Evolutionary conservation across 2,888 invertebrate genomes (phyloP).

Genomic region (Drosophila demipolita): DNA sequence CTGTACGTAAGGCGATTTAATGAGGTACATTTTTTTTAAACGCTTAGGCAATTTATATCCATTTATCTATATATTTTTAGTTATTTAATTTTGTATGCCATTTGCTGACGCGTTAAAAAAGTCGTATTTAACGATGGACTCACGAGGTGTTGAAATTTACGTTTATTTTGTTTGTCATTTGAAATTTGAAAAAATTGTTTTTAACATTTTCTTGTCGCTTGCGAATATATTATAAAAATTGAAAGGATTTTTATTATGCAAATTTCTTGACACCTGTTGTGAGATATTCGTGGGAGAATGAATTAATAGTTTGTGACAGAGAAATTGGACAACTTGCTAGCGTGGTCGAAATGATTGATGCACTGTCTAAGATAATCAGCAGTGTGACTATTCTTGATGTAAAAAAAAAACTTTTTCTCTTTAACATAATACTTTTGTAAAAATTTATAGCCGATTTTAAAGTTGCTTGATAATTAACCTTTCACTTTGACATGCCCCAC

Average conservation of each 20-base stretch:
- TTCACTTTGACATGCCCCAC: background rate
- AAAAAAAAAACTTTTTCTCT: background rate
- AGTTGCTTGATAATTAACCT: background rate
- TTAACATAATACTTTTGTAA: background rate
- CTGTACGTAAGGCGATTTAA: slow-evolving; percentile 35
- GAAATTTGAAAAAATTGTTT: slow-evolving; percentile 9
- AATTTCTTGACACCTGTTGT: slow-evolving; percentile 31
- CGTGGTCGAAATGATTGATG: slow-evolving; percentile 25
- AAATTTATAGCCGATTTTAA: background rate
- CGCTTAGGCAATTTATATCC: slow-evolving; percentile 24
- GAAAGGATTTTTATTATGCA: slow-evolving; percentile 22
- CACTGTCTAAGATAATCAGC: background rate
- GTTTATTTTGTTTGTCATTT: background rate
- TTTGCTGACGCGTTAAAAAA: slow-evolving; percentile 46
- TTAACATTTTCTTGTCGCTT: slow-evolving; percentile 6
- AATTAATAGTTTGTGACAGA: slow-evolving; percentile 41
- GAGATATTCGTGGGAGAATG: slow-evolving; percentile 32
- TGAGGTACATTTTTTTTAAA: slow-evolving; percentile 50
- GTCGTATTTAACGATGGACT: slow-evolving; percentile 33
- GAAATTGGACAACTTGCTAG: slow-evolving; percentile 29
- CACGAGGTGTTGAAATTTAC: slow-evolving; percentile 27
- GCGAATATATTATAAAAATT: slow-evolving; percentile 27
- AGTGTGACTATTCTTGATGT: background rate
- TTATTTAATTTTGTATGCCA: slow-evolving; percentile 32
- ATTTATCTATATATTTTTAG: slow-evolving; percentile 10